A percentile compares a stretch with the other conserved stretches of the same genome.
phyloP scores from a whole-genome alignment of 1,140 invertebrate species.

The Magallana gigas region DNA sequence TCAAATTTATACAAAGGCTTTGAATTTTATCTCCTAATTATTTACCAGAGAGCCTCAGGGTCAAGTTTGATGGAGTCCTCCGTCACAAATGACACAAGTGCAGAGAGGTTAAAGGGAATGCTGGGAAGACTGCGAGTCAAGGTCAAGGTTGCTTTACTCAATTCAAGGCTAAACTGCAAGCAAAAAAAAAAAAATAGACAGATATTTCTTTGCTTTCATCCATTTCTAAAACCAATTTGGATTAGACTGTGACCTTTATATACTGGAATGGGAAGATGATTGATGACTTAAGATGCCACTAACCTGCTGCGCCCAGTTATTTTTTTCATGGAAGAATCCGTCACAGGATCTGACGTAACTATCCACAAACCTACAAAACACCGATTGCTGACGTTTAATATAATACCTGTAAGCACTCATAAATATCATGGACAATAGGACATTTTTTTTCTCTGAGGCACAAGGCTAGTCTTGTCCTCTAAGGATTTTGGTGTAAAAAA shows the following conservation, averaged over 20 bases:
- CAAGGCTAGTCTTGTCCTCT: too few species aligned
- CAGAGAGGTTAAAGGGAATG: constrained; percentile 13
- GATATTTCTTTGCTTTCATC: neutral
- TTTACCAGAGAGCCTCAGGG: neutral
- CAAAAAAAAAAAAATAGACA: neutral
- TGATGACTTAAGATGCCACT: neutral
- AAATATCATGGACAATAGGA: too few species aligned
- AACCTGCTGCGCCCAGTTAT: neutral
- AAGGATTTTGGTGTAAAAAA: too few species aligned
- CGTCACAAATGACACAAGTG: neutral
- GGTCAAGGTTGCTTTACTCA: constrained; percentile 17
- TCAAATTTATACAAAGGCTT: neutral
- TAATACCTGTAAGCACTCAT: too few species aligned
- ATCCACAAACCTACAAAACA: neutral
- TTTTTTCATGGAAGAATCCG: neutral
- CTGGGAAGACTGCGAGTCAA: constrained; percentile 9
- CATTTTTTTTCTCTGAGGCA: too few species aligned
- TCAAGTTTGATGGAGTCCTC: neutral
- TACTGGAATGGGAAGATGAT: neutral
- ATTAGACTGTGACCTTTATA: neutral
- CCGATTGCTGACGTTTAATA: too few species aligned
- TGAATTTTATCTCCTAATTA: neutral
- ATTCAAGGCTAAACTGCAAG: neutral
- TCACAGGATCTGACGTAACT: constrained; percentile 3
- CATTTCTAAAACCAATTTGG: neutral